phyloP scores from a whole-genome alignment of 2,888 invertebrate species.

The Bellardia bayeri region DNA sequence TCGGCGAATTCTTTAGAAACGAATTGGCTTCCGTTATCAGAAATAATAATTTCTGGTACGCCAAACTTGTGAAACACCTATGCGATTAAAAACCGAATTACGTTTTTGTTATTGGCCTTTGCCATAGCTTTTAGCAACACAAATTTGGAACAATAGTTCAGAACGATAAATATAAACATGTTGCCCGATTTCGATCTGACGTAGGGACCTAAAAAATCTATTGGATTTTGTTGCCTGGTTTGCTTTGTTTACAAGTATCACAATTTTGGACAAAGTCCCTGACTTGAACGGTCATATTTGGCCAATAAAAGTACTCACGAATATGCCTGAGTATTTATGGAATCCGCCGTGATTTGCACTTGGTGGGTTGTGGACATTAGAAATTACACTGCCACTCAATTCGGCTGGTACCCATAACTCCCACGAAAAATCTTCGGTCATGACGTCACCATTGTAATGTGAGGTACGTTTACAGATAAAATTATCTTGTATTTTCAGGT shows the following conservation, averaged over 20 bases:
- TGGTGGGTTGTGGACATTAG: too few relatives aligned
- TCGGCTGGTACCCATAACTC: background rate
- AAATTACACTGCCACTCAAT: background rate
- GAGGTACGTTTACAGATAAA: background rate
- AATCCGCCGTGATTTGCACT: background rate
- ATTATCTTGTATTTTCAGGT: background rate
- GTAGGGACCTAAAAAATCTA: conserved; percentile 10
- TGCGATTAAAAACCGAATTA: background rate
- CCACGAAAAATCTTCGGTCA: background rate
- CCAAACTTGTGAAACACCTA: conserved; percentile 13
- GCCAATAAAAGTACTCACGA: conserved; percentile 9
- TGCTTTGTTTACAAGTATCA: background rate
- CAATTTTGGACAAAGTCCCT: background rate
- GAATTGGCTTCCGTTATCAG: background rate
- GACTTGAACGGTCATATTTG: too few relatives aligned
- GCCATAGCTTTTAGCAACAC: too few relatives aligned
- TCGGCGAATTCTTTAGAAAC: background rate
- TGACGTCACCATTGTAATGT: background rate
- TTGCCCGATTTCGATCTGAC: background rate
- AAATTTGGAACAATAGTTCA: too few relatives aligned
- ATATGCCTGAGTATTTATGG: background rate
- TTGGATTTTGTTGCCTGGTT: background rate
- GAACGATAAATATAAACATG: conserved; percentile 1
- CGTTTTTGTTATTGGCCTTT: conserved; percentile 12
- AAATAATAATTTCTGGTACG: background rate